Evolutionary conservation across 2,888 invertebrate species (phyloP), one percentile per base, ranked within the genome.

Genomic region (Itoplectis maculator): DNA sequence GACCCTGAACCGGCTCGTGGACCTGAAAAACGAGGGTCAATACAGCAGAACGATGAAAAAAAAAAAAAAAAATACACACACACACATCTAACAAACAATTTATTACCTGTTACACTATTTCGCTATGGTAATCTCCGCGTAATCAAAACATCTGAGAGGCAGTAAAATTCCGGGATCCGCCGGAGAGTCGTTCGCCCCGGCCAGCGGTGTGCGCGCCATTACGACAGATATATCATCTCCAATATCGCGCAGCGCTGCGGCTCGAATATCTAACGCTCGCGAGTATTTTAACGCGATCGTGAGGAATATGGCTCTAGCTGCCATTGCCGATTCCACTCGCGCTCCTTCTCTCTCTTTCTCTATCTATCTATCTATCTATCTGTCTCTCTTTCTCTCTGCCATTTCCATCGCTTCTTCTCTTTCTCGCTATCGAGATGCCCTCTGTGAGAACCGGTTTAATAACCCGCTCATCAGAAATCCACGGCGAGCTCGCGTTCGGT

Each of bases 381-480:
- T n/a, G n/a, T 42, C 51, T 20, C 35, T 49, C 79, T 81, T 70
- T 51, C 35, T 23, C 47, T 15, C 63, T 79, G 61, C 73, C 77
- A 61, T 77, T 81, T 68, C 61, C 69, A 61, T 77, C 40, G 47
- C n/a, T 81, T 65, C 72, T 49, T 42, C 51, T 20, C 35, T 49
- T 74, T 81, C 75, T 51, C 35, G 15, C 47, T 15, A n/a, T n/a
- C n/a, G n/a, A n/a, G n/a, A n/a, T 54, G 29, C 35, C 35, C 15
- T 70, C 65, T 65, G 29, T 35, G 56, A 59, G 63, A 82, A 82
- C 82, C 82, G 82, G 82, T 82, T 82, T 77, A 18, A 74, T 73
- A 77, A 76, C 79, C 80, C 73, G 77, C 80, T 73, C 83, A 74
- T 83, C 83, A 69, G 73, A 83, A 40, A 80, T 73, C 80, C 61